A percentile compares a stretch with the other conserved stretches of the same genome.
Evolutionary conservation across 2,888 invertebrate genomes (phyloP).

Genomic region (Acleris literana): DNA sequence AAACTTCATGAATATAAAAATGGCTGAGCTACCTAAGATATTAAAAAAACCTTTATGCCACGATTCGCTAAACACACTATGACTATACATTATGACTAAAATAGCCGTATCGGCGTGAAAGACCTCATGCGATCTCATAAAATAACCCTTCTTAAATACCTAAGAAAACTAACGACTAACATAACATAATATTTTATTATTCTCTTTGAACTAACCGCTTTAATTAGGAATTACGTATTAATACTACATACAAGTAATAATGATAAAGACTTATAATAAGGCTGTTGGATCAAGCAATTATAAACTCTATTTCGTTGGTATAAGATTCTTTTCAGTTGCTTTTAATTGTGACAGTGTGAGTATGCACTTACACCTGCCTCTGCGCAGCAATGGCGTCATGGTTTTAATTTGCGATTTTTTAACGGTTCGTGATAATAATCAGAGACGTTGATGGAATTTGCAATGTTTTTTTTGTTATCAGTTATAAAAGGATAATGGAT

Average conservation of each 20-base stretch:
- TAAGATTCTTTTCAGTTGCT: too few species aligned
- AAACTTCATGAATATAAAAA: too few species aligned
- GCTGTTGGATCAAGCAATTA: too few species aligned
- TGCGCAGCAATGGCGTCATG: constrained; percentile 14
- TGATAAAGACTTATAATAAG: neutral
- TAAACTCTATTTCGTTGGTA: too few species aligned
- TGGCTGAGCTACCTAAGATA: too few species aligned
- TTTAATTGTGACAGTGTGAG: too few species aligned
- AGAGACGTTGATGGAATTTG: constrained; percentile 33
- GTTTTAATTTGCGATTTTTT: constrained; percentile 36
- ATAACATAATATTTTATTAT: constrained; percentile 31
- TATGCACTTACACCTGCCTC: constrained; percentile 25
- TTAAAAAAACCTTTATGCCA: too few species aligned
- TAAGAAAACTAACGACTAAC: constrained; percentile 15
- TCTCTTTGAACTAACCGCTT: constrained; percentile 30
- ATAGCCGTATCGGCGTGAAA: too few species aligned
- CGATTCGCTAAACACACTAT: too few species aligned
- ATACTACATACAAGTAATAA: constrained; percentile 3
- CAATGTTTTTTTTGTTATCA: constrained; percentile 21
- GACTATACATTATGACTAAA: too few species aligned
- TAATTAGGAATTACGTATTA: constrained; percentile 31
- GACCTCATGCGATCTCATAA: neutral
- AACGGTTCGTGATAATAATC: constrained; percentile 34
- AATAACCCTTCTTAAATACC: neutral
- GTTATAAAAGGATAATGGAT: too few species aligned